Evolutionary conservation across 2,113 vertebrate species (phyloP), one percentile per base, ranked within the genome.

Genomic region (Chaenocephalus aceratus): DNA sequence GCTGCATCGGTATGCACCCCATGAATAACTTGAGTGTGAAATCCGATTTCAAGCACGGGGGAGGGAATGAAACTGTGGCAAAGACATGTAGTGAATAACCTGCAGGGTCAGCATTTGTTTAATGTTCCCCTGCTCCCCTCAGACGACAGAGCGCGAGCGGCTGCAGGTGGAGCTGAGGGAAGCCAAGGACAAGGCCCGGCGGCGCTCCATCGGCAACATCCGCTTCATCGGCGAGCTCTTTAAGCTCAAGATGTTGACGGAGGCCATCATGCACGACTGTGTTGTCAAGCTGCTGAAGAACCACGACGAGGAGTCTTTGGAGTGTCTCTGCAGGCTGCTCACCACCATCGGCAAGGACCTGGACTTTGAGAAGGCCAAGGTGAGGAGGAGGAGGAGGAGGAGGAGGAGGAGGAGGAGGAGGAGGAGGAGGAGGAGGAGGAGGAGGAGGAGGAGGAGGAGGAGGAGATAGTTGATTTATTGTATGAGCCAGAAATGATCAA

Each of bases 231-330:
- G 98, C 0, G 98, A 99, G 83, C 97, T 99, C 13, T 99, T 99
- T 89, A 99, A 99, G 81, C 96, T 99, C 16, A 98, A 98, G 91
- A 99, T 99, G 98, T 88, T 99, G 91, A 99, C 98, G 0, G 98
- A 99, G 83, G 97, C 97, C 84, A 99, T 99, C 94, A 99, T 99
- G 98, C 98, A 99, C 0, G 98, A 99, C 91, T 99, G 98, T 0
- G 97, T 99, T 74, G 97, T 99, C 16, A 99, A 99, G 93, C 95
- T 99, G 86, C 95, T 99, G 3, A 99, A 99, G 83, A 97, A 99
- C 94, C 98, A 99, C 0, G 98, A 99, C 0, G 94, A 97, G 67
- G 98, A 99, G 78, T 99, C 97, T 34, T 89, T 99, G 0, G 98
- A 99, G 94, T 99, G 98, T 83, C 94, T 99, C 56, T 99, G 98